Percentiles rank a stretch among this genome's conserved stretches.
These are phyloP conservation scores for Seriola dumerili DNA, from an alignment of 2,113 vertebrate species.

Conservation along the genomic window DNA sequence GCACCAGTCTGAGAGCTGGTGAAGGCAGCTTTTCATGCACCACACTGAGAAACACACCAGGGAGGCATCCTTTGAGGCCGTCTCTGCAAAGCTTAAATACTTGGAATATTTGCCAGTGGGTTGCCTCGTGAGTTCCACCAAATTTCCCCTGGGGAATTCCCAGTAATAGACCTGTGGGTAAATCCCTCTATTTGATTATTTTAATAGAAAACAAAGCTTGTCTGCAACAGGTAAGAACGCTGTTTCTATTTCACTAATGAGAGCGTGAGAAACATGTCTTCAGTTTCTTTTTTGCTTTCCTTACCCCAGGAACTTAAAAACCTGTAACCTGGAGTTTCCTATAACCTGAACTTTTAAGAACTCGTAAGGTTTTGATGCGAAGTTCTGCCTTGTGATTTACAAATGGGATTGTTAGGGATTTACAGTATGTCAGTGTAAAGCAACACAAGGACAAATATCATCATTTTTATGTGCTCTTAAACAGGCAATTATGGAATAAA, in stretches of 20 bases:
- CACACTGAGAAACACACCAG: background rate
- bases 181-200: background rate
- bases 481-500: background rate
- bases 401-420: background rate
- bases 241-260: background rate
- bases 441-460: no score
- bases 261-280: background rate
- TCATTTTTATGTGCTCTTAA: background rate
- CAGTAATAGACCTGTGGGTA: background rate
- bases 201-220: background rate
- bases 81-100: background rate
- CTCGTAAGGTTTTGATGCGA: background rate
- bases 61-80: background rate
- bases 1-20: background rate
- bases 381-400: background rate
- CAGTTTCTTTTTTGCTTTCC: no score
- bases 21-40: slow-evolving; percentile 1
- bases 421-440: background rate
- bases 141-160: background rate
- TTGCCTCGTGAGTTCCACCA: background rate
- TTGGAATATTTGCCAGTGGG: background rate
- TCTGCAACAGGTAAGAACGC: background rate
- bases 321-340: no score
- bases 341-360: no score
- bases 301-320: no score